phyloP scores from a whole-genome alignment of 2,113 vertebrate genomes.

The Rutilus rutilus region DNA sequence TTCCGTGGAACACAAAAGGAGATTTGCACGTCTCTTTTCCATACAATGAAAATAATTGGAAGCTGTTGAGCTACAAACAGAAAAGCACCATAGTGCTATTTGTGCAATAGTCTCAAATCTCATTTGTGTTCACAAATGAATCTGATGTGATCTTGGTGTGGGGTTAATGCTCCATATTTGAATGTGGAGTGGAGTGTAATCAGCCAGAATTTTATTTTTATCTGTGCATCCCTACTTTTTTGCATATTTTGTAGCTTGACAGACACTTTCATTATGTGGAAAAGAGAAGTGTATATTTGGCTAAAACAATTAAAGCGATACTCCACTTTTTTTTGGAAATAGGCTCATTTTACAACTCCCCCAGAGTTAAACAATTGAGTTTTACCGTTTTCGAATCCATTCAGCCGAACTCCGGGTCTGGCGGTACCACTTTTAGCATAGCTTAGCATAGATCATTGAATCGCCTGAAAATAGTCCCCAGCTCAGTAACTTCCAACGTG shows the following conservation, averaged over 20 bases:
- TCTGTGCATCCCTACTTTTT: neutral
- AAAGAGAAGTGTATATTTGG: neutral
- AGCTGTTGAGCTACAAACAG: constrained; percentile 1
- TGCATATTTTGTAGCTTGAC: neutral
- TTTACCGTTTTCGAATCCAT: too few species aligned
- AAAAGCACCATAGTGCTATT: neutral
- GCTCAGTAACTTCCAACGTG: too few species aligned
- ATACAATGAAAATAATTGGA: neutral
- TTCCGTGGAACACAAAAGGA: neutral
- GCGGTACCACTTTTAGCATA: too few species aligned
- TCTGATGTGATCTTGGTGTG: neutral
- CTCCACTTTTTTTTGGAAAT: too few species aligned
- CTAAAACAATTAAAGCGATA: neutral
- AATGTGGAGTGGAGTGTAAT: neutral
- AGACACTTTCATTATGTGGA: neutral
- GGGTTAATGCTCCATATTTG: neutral
- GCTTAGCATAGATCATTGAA: too few species aligned
- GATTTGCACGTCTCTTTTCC: neutral
- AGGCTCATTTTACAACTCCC: too few species aligned
- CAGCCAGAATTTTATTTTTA: neutral
- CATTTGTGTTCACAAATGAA: neutral
- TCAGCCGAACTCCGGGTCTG: too few species aligned
- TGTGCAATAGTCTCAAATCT: neutral
- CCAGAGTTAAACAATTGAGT: too few species aligned
- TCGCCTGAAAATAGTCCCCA: too few species aligned